Conservation (phyloP, 2,797 vertebrate species). For the Astyanax mexicanus region DNA sequence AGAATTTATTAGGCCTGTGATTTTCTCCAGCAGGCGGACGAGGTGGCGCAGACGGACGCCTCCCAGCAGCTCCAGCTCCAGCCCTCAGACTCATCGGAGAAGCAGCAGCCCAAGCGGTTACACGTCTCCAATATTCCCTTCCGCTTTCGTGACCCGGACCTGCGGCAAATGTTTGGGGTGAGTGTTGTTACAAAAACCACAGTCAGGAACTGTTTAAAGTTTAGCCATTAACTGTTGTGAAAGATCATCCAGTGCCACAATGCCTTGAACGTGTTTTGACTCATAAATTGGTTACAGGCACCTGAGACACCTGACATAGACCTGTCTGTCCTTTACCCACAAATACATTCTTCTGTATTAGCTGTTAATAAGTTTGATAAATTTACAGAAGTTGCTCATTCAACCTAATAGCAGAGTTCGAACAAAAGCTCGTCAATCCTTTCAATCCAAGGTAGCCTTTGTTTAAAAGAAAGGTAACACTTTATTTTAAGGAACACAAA, state of each 20-base stretch:
- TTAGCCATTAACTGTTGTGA: not conserved
- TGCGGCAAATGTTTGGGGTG: constrained; percentile 99
- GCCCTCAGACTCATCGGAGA: constrained; percentile 90
- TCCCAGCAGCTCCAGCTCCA: constrained; percentile 90
- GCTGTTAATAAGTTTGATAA: too few species aligned
- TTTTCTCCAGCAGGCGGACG: constrained; percentile 87
- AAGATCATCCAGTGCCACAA: not conserved
- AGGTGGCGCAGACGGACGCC: constrained; percentile 93
- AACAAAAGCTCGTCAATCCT: too few species aligned
- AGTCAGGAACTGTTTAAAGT: not conserved
- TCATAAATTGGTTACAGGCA: too few species aligned
- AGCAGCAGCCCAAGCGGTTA: constrained; percentile 96
- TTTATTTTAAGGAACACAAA: too few species aligned
- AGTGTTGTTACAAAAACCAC: constrained; percentile 68
- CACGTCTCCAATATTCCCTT: constrained; percentile 99
- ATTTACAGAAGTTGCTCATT: not conserved
- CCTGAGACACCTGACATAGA: not conserved
- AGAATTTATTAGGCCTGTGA: constrained; percentile 61
- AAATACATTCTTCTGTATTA: not conserved
- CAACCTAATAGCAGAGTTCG: not conserved
- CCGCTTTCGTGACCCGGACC: constrained; percentile 96
- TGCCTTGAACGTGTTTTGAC: too few species aligned
- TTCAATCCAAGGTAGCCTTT: not conserved
- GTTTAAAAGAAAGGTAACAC: too few species aligned
- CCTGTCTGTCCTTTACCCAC: not conserved